Percentiles rank a stretch among this genome's conserved stretches.
Conservation (phyloP, 2,888 invertebrate genomes). For the Lepeophtheirus nordmannii region DNA sequence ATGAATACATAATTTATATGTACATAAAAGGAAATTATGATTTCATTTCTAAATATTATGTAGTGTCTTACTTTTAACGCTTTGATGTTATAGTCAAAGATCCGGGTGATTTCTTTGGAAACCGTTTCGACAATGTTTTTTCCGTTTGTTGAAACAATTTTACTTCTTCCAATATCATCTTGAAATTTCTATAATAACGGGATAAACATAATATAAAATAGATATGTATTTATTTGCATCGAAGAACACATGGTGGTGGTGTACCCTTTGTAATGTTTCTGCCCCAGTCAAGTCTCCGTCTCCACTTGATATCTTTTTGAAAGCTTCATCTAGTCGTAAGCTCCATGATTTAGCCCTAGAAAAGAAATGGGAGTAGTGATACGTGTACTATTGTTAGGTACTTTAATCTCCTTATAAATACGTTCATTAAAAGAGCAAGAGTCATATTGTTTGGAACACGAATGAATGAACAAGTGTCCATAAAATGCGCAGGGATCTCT, state of each 20-base stretch:
- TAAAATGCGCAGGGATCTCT: too few relatives aligned
- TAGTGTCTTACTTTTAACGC: conserved; percentile 4
- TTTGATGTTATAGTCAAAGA: conserved; percentile 2
- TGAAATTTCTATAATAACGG: not conserved
- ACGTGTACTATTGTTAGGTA: too few relatives aligned
- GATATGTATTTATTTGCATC: not conserved
- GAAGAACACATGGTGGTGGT: too few relatives aligned
- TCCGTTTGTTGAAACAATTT: not conserved
- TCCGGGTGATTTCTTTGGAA: not conserved
- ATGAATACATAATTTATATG: too few relatives aligned
- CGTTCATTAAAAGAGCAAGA: too few relatives aligned
- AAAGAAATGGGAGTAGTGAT: not conserved
- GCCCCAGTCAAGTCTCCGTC: conserved; percentile 1
- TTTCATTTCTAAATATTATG: too few relatives aligned
- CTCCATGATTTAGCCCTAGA: not conserved
- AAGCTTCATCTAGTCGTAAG: not conserved
- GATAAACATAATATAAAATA: not conserved
- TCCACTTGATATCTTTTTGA: not conserved
- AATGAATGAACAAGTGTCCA: too few relatives aligned
- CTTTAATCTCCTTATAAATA: too few relatives aligned
- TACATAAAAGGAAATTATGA: too few relatives aligned
- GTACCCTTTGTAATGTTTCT: not conserved
- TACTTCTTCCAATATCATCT: not conserved
- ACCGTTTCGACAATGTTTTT: not conserved
- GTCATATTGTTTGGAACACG: too few relatives aligned